phyloP scores from a whole-genome alignment of 2,113 vertebrate genomes.

The Mirza zaza region DNA sequence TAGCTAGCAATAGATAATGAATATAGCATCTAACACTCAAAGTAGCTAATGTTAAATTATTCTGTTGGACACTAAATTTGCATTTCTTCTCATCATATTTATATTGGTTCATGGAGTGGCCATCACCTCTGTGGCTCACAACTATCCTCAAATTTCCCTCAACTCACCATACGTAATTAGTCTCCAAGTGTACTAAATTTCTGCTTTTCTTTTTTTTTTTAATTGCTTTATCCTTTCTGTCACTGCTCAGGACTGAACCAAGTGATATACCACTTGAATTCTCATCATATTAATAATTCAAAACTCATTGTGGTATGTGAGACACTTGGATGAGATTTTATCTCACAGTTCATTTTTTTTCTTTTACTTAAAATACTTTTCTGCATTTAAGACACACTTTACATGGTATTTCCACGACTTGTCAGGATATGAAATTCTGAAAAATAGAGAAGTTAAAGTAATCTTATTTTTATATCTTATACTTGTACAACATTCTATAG shows the following conservation, averaged over 20 bases:
- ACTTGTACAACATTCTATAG: neutral
- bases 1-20: neutral
- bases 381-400: neutral
- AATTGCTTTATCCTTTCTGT: neutral
- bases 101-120: neutral
- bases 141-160: neutral
- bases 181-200: neutral
- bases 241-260: neutral
- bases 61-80: neutral
- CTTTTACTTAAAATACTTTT: slow-evolving; percentile 16
- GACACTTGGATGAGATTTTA: neutral
- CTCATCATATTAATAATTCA: slow-evolving; percentile 9
- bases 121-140: neutral
- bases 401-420: neutral
- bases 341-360: neutral
- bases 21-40: neutral
- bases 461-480: neutral
- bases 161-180: neutral
- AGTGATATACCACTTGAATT: neutral
- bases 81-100: neutral
- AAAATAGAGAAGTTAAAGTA: neutral
- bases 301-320: neutral
- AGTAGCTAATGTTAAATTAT: neutral
- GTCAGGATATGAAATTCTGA: neutral
- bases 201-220: neutral